Conservation (phyloP, 2,888 invertebrate species). For the Pollenia labialis region DNA sequence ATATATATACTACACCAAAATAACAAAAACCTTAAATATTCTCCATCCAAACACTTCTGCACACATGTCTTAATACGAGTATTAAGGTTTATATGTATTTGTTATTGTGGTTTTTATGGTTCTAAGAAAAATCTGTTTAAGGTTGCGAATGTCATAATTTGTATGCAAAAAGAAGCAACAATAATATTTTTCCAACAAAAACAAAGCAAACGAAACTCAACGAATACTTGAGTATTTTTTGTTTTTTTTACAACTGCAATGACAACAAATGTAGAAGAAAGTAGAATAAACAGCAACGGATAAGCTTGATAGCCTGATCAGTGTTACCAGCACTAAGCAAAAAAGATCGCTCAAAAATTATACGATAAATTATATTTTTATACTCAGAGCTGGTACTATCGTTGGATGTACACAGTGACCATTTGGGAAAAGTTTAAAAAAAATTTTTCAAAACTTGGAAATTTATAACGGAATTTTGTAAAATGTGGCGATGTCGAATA, state of each 20-base stretch:
- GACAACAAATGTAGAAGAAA: conserved; percentile 18
- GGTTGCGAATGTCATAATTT: conserved; percentile 65
- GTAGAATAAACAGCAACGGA: conserved; percentile 13
- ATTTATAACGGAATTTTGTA: no score
- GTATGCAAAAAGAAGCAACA: conserved; percentile 57
- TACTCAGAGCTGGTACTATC: no score
- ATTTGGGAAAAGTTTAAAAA: no score
- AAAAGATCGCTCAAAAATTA: no score
- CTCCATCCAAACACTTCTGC: background rate
- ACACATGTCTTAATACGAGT: background rate
- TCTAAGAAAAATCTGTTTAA: conserved; percentile 26
- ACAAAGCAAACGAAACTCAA: background rate
- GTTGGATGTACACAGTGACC: no score
- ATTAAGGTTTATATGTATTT: background rate
- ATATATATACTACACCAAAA: background rate
- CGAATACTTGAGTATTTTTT: conserved; percentile 13
- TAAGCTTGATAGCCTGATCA: conserved; percentile 6
- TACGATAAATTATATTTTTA: no score
- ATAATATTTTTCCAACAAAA: background rate
- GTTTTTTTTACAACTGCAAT: conserved; percentile 1
- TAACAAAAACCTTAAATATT: background rate
- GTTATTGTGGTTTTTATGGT: background rate
- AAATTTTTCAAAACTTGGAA: no score
- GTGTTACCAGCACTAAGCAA: no score
- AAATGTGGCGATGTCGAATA: no score